Conservation (phyloP, 1,140 invertebrate genomes). For the Eriosoma lanigerum region DNA sequence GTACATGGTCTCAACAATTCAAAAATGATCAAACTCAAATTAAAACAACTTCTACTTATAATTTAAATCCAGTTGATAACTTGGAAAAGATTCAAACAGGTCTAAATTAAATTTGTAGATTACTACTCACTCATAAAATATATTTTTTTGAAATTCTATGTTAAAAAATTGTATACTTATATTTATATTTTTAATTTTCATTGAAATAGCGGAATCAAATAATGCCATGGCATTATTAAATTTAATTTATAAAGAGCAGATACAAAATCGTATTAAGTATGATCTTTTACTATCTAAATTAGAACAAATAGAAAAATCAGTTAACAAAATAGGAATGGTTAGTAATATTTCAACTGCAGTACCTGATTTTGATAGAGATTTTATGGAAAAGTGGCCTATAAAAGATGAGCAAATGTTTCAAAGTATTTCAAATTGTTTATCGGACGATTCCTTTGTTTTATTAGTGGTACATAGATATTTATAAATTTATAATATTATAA, state of each 20-base stretch:
- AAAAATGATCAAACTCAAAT: background rate
- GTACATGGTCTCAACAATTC: background rate
- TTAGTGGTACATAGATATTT: background rate
- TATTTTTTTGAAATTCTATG: background rate
- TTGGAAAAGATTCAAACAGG: background rate
- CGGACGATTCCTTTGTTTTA: background rate
- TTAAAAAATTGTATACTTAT: background rate
- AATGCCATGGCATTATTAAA: constrained; percentile 12
- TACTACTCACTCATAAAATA: background rate
- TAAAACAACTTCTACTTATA: no score
- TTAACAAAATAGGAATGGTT: background rate
- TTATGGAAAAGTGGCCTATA: background rate
- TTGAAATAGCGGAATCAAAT: background rate
- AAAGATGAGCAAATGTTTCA: background rate
- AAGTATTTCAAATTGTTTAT: background rate
- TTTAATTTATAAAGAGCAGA: constrained; percentile 16
- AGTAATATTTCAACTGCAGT: background rate
- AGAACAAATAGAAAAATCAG: background rate
- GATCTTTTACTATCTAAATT: background rate
- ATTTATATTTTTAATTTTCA: background rate
- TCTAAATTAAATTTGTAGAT: no score
- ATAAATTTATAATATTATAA: background rate
- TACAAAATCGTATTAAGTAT: background rate
- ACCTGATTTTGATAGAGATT: background rate
- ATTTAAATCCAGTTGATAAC: background rate